Conservation (phyloP, 2,888 invertebrate genomes). For the Loripinus fragilis region DNA sequence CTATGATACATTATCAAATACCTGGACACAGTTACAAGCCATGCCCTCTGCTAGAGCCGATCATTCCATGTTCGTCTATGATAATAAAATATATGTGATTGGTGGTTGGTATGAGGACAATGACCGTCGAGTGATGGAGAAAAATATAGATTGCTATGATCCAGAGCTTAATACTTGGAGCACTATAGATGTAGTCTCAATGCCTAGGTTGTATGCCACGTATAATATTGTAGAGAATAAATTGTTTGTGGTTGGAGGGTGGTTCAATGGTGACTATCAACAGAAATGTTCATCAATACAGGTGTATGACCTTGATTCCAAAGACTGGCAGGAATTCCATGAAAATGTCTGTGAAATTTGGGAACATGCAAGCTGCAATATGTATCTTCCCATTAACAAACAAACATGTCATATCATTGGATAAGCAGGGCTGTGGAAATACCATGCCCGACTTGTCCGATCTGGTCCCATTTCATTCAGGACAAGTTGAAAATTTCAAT, state of each 20-base stretch:
- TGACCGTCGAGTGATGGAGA: conserved; percentile 85
- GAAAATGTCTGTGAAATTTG: conserved; percentile 88
- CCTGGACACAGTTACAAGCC: conserved; percentile 67
- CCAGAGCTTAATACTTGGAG: conserved; percentile 86
- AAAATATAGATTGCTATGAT: conserved; percentile 88
- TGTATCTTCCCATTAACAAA: conserved; percentile 87
- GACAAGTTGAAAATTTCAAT: too few species aligned
- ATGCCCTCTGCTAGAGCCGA: conserved; percentile 76
- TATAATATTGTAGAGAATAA: conserved; percentile 87
- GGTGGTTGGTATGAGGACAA: conserved; percentile 84
- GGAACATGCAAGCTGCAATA: conserved; percentile 88
- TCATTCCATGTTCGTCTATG: conserved; percentile 74
- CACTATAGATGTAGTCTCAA: conserved; percentile 87
- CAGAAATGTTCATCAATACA: conserved; percentile 88
- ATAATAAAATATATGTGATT: conserved; percentile 69
- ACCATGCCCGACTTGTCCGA: too few species aligned
- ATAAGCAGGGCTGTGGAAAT: too few species aligned
- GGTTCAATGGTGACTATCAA: conserved; percentile 88
- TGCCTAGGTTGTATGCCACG: conserved; percentile 88
- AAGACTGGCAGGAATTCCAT: conserved; percentile 87
- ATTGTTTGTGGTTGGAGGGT: conserved; percentile 89
- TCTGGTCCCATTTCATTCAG: too few species aligned
- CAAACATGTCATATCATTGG: too few species aligned
- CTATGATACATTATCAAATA: conserved; percentile 68
- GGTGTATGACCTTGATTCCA: conserved; percentile 87